Evolutionary conservation across 2,797 vertebrate species (phyloP).

Genomic region (Helicolenus hilgendorfi): DNA sequence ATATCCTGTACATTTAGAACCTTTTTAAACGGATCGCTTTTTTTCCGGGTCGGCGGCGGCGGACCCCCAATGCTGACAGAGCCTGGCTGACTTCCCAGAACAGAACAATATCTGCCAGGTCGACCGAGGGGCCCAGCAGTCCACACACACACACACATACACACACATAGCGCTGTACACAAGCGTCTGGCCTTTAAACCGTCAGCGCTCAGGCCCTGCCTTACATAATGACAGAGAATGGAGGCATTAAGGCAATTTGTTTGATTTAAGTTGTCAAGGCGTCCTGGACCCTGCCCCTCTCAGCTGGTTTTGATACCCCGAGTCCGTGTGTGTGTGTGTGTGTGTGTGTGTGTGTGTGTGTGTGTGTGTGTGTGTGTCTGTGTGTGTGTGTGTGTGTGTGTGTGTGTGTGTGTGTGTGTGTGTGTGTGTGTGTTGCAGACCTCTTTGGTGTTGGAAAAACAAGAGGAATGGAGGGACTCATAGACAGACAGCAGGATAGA

Average conservation of each 20-base stretch:
- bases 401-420: conserved; percentile 20
- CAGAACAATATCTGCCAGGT: conserved; percentile 87
- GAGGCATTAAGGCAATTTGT: conserved; percentile 90
- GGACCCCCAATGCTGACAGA: conserved; percentile 77
- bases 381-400: conserved; percentile 20
- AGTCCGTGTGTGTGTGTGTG: conserved; percentile 16
- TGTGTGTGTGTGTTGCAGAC: conserved; percentile 19
- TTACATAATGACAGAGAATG: conserved; percentile 89
- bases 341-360: conserved; percentile 22
- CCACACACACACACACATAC: conserved; percentile 25
- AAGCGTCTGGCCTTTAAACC: conserved; percentile 83
- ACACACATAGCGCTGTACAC: conserved; percentile 35
- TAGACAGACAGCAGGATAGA: conserved; percentile 33
- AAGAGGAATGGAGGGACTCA: conserved; percentile 35
- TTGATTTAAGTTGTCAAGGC: conserved; percentile 89
- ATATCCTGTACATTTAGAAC: conserved; percentile 74
- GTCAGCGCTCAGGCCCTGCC: conserved; percentile 77
- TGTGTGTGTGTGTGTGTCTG: conserved; percentile 23
- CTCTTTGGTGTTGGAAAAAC: conserved; percentile 46
- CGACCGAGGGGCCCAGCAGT: conserved; percentile 78
- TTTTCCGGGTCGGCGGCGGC: conserved; percentile 40
- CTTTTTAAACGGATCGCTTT: conserved; percentile 63
- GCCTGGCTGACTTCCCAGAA: conserved; percentile 84
- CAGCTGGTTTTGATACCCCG: conserved; percentile 86
- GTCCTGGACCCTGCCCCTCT: conserved; percentile 77